These are phyloP conservation scores for Campaea margaritaria DNA, from an alignment of 2,888 invertebrate species.

Conservation along the genomic window DNA sequence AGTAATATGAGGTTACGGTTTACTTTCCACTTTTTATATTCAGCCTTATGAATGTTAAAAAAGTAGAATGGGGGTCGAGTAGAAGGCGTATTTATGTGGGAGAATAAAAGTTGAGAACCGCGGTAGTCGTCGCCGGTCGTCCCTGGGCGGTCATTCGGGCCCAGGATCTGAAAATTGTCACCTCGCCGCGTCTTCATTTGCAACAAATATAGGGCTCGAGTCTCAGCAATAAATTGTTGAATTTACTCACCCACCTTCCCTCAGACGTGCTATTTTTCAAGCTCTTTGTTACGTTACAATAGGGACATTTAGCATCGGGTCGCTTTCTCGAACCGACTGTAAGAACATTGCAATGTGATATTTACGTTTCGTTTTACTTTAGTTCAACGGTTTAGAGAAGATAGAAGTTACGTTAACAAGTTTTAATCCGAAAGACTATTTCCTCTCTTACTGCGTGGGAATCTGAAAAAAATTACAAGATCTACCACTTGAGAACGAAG, in stretches of 20 bases:
- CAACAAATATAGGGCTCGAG: constrained; percentile 78
- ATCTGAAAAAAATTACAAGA: too few species aligned
- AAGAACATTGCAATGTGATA: constrained; percentile 30
- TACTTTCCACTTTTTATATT: constrained; percentile 32
- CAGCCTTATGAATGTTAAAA: constrained; percentile 40
- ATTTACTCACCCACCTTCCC: constrained; percentile 75
- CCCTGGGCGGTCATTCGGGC: constrained; percentile 73
- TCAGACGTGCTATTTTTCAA: constrained; percentile 78
- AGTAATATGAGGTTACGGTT: constrained; percentile 37
- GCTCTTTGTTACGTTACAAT: constrained; percentile 74
- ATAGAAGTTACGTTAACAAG: too few species aligned
- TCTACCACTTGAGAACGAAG: too few species aligned
- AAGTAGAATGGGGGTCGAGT: constrained; percentile 22
- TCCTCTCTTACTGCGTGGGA: too few species aligned
- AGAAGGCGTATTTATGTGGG: constrained; percentile 51
- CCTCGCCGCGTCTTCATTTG: constrained; percentile 81
- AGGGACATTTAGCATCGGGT: constrained; percentile 72
- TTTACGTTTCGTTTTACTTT: constrained; percentile 21
- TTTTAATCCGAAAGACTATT: too few species aligned
- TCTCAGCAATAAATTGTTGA: constrained; percentile 78
- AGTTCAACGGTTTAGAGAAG: constrained; percentile 6
- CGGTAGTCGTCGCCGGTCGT: constrained; percentile 46
- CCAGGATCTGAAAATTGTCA: constrained; percentile 79
- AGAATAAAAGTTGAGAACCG: constrained; percentile 64
- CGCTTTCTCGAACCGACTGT: constrained; percentile 59